Evolutionary conservation across 2,888 invertebrate genomes (phyloP).

Genomic region (Drosophila tanythrix): DNA sequence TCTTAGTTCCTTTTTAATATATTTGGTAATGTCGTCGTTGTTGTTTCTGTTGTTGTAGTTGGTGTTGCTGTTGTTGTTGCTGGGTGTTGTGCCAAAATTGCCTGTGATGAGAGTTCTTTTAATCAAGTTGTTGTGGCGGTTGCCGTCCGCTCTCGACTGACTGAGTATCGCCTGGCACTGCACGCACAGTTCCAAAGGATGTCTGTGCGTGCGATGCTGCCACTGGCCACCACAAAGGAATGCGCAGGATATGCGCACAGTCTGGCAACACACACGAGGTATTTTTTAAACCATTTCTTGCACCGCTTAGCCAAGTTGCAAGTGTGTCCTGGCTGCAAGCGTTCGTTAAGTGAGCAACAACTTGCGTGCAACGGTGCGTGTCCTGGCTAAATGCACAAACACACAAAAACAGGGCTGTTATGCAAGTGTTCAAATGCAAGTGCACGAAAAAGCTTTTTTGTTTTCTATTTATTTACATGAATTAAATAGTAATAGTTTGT

Average conservation of each 20-base stretch:
- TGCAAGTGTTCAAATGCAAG: conserved; percentile 3
- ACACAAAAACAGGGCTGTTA: conserved; percentile 28
- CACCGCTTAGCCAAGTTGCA: conserved; percentile 10
- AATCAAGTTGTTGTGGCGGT: conserved; percentile 59
- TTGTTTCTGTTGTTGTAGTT: conserved; percentile 13
- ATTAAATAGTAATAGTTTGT: not conserved
- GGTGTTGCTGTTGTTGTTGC: conserved; percentile 3
- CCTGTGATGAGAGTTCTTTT: conserved; percentile 20
- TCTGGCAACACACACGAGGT: conserved; percentile 23
- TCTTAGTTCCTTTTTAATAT: not conserved
- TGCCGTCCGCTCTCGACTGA: conserved; percentile 62
- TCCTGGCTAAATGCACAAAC: not conserved
- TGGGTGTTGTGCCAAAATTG: conserved; percentile 18
- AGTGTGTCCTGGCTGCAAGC: not conserved
- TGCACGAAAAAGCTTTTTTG: not conserved
- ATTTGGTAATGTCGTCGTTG: conserved; percentile 6
- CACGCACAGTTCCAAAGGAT: conserved; percentile 38
- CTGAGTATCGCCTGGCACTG: conserved; percentile 28
- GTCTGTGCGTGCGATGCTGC: conserved; percentile 35
- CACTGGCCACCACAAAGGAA: conserved; percentile 14
- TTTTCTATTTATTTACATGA: not conserved
- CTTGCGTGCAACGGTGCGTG: not conserved
- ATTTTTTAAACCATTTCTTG: not conserved
- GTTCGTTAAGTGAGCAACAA: conserved; percentile 10
- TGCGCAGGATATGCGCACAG: conserved; percentile 45